Base-by-base conservation (phyloP, 2,113 vertebrate genomes). In the Ardeotis arabs region DNA sequence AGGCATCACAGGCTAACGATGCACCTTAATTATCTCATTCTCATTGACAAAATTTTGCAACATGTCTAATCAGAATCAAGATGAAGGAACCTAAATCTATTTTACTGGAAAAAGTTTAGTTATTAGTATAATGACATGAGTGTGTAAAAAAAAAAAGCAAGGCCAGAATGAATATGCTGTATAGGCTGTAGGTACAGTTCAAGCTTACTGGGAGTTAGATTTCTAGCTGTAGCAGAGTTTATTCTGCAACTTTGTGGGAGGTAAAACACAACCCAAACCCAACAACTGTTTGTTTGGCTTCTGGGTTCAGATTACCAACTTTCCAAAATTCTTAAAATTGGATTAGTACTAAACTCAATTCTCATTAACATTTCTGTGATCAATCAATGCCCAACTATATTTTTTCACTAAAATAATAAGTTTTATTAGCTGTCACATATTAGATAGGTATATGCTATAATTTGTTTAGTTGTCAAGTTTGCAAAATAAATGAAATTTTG, bases 221-320 rank as follows among this genome's bases (percentile, higher is more conserved):
- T 72, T 80, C 59, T 47, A 28, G 27, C 27, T 3, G 16, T 19
- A 62, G 22, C 27, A 77, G 21, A 15, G 7, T 27, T 63, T 63
- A 55, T n/a, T 70, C 14, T 44, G 13, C 9, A n/a, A 31, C 4
- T 52, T 49, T 45, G 0, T 45, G 31, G 11, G 39, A 53, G 23
- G 7, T 64, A 37, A 91, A 93, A 29, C 23, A 52, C 45, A 67
- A 35, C 5, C 3, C 6, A 45, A 75, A 78, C 0, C 4, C 22
- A 45, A 27, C 2, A 80, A 9, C 4, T 5, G 14, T 56, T 83
- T 44, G 9, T 67, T 81, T 59, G 14, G 1, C 6, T 58, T 86
- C 45, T 0, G 0, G 59, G 11, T 63, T 56, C 44, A 68, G 23
- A 69, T 44, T 80, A 64, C 3, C 5, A 56, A 4, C 1, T 66